Evolutionary conservation across 2,888 invertebrate species (phyloP), one percentile per base, ranked within the genome.

Genomic region (Oeneis ivallda): DNA sequence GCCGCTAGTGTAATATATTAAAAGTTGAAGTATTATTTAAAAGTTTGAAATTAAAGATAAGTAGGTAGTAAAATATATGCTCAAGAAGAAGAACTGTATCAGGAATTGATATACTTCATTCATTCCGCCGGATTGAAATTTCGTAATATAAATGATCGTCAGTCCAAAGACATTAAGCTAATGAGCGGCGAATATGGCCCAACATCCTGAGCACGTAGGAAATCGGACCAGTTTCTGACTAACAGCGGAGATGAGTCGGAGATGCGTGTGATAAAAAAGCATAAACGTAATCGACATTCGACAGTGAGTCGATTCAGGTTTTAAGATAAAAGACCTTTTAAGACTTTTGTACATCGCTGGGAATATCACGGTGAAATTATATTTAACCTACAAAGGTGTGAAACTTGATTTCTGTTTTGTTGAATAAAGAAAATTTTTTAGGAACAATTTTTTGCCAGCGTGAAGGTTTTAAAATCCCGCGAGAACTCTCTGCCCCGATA

Each of bases 191-290:
- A 84, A 89, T 87, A 84, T 90, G 89, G 86, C 82, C 87, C 84
- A 89, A 90, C 84, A 89, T 90, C 90, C 89, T 87, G 85, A 76
- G 78, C 72, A 78, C 81, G 81, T 83, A 85, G 89, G 89, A 90
- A 88, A 85, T 79, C 72, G 68, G 76, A 88, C 89, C 85, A 82
- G 89, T 89, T 83, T 83, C 81, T 85, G 84, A 84, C 80, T 86
- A 85, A 86, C n/a, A 80, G 79, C 83, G 81, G 84, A 84, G 87
- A 90, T 86, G 89, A 81, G 84, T 76, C 79, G 72, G 32, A 57
- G 65, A 69, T 70, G 63, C 66, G 65, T 65, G 62, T 56, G 47
- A 61, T 60, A 54, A 43, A 62, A 52, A 64, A 34, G 32, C 60
- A 58, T 65, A 49, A 37, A 66, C 61, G 34, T 58, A 47, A 58